Evolutionary conservation across 2,113 vertebrate genomes (phyloP).

Genomic region (Catharus bicknelli): DNA sequence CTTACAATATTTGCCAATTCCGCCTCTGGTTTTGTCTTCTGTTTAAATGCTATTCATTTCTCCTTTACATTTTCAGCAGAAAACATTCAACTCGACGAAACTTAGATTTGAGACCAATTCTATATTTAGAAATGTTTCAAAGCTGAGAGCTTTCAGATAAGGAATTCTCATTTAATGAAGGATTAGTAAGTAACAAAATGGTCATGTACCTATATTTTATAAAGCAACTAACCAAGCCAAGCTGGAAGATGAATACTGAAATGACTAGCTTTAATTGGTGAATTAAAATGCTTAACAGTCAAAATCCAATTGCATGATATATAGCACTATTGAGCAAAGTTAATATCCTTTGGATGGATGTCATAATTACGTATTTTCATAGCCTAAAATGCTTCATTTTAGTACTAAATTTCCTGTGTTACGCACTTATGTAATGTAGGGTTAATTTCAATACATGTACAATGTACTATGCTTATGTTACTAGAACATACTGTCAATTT

Average conservation of each 20-base stretch:
- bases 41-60: conserved; percentile 13
- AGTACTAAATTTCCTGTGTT: background rate
- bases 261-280: background rate
- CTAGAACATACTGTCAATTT: background rate
- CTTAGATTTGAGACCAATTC: background rate
- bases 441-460: background rate
- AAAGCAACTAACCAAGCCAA: background rate
- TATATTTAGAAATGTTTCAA: conserved; percentile 23
- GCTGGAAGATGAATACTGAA: background rate
- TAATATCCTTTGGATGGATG: background rate
- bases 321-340: background rate
- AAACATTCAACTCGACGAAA: background rate
- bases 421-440: background rate
- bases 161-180: conserved; percentile 3
- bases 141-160: background rate
- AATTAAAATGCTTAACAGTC: background rate
- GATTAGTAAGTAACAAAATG: background rate
- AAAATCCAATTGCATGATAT: background rate
- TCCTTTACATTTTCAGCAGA: background rate
- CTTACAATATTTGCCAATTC: conserved; percentile 1
- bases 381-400: background rate
- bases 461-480: background rate
- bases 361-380: background rate
- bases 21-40: conserved; percentile 5
- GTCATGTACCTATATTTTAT: background rate